phyloP scores from a whole-genome alignment of 1,140 invertebrate species.

The Linepithema humile region DNA sequence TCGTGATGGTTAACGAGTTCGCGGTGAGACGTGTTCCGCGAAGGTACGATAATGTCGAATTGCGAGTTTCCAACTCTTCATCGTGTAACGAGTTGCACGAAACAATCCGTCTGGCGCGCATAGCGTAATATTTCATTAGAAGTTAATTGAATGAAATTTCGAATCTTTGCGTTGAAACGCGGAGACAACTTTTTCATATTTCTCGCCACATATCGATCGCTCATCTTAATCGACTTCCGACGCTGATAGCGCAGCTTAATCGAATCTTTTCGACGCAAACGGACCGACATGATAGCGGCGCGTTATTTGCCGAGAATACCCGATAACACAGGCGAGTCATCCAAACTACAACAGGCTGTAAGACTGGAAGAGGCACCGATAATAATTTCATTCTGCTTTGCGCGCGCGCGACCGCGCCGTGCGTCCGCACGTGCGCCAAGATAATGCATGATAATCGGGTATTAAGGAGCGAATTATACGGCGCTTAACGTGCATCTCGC shows the following conservation, averaged over 20 bases:
- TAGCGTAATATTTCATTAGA: background rate
- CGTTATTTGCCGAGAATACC: slow-evolving; percentile 15
- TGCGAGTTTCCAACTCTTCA: slow-evolving; percentile 24
- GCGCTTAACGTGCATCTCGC: slow-evolving; percentile 63
- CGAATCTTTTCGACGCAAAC: slow-evolving; percentile 22
- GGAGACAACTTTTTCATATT: background rate
- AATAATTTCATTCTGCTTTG: slow-evolving; percentile 70
- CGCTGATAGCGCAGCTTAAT: background rate
- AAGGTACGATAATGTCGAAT: slow-evolving; percentile 31
- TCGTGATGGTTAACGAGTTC: slow-evolving; percentile 7
- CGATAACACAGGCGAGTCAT: slow-evolving; percentile 28
- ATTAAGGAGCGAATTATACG: slow-evolving; percentile 74
- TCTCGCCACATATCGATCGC: background rate
- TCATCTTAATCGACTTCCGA: slow-evolving; percentile 20
- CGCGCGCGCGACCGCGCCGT: background rate
- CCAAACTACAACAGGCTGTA: slow-evolving; percentile 12
- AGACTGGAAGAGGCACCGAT: slow-evolving; percentile 54
- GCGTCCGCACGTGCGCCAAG: slow-evolving; percentile 39
- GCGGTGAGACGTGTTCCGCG: background rate
- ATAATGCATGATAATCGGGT: slow-evolving; percentile 73
- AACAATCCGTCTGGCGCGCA: slow-evolving; percentile 6
- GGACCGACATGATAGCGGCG: slow-evolving; percentile 4
- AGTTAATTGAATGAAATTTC: background rate
- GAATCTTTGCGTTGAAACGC: background rate
- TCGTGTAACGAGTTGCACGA: background rate